Evolutionary conservation across 2,797 vertebrate genomes (phyloP).

Genomic region (Pteropus rufus): DNA sequence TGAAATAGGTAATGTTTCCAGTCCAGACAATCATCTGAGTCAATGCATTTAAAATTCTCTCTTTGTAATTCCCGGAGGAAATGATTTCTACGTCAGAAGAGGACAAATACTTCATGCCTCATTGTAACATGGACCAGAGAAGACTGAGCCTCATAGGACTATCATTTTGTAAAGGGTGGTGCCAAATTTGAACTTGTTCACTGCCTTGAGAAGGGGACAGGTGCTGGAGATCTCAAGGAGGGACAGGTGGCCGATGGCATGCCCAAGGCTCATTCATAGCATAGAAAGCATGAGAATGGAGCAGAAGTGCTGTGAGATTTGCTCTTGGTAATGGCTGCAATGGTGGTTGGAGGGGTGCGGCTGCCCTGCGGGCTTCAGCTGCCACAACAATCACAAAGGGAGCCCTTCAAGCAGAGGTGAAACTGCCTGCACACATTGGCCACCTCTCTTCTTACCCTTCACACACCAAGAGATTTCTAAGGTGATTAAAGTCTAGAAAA

Average conservation of each 20-base stretch:
- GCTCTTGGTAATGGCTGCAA: neutral
- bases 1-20: neutral
- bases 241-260: neutral
- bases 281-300: neutral
- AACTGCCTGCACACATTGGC: neutral
- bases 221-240: neutral
- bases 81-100: neutral
- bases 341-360: neutral
- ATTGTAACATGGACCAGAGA: neutral
- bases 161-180: neutral
- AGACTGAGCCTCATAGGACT: neutral
- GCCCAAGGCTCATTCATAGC: neutral
- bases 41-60: neutral
- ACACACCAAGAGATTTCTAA: neutral
- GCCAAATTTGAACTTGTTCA: neutral
- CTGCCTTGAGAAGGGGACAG: neutral
- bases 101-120: neutral
- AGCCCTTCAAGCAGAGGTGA: neutral
- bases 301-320: neutral
- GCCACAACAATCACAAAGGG: neutral
- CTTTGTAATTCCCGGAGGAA: neutral
- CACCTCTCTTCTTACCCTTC: neutral
- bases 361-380: too few species aligned
- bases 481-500: neutral
- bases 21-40: neutral